phyloP scores from a whole-genome alignment of 2,888 invertebrate genomes.

The Alviniconcha strummeri region DNA sequence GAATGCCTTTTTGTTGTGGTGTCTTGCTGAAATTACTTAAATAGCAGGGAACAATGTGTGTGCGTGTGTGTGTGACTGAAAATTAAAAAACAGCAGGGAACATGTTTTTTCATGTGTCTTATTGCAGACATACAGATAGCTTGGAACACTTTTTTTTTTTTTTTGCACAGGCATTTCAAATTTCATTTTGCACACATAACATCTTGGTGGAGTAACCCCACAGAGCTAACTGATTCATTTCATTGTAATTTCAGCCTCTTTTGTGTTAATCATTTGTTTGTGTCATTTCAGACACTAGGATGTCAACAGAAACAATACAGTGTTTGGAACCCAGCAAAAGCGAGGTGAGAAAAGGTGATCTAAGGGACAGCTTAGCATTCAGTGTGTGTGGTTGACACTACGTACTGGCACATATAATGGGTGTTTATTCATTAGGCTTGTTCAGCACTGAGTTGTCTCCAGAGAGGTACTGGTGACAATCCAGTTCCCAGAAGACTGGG shows the following conservation, averaged over 20 bases:
- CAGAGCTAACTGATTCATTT: no score
- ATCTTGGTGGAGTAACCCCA: no score
- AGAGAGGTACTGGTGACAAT: no score
- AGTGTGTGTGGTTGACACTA: neutral
- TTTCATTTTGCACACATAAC: no score
- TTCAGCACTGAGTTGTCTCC: no score
- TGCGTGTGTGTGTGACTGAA: neutral
- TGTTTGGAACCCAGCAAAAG: slow-evolving; percentile 20
- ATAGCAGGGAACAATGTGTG: neutral
- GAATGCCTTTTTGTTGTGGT: no score
- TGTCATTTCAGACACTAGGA: slow-evolving; percentile 21
- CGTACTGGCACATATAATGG: neutral
- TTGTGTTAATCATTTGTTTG: neutral
- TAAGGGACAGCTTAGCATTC: no score
- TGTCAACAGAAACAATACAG: neutral
- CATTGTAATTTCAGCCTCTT: no score
- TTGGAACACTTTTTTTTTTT: neutral
- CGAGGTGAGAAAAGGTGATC: neutral
- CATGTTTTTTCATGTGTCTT: no score
- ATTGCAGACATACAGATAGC: neutral
- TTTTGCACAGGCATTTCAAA: neutral
- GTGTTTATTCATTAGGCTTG: no score
- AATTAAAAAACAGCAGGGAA: neutral
- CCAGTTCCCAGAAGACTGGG: no score
- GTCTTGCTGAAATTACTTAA: no score